Conservation (phyloP, 2,797 vertebrate species). For the Sparidentex hasta region DNA sequence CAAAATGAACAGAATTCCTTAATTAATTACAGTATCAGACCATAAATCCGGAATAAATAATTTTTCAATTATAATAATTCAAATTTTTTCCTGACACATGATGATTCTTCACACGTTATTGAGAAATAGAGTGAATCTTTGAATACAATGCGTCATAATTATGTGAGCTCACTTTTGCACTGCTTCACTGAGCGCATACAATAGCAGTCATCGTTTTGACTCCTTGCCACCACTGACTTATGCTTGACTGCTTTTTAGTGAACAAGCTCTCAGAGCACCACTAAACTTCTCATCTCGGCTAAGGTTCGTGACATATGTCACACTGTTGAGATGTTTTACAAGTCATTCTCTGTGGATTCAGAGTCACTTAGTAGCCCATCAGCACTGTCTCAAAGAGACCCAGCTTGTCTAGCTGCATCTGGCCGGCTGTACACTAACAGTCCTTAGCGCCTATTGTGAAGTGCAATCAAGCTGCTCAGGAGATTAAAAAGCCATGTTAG, state of each 20-base stretch:
- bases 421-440: slow-evolving; percentile 44
- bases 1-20: background rate
- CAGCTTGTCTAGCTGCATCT: slow-evolving; percentile 59
- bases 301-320: slow-evolving; percentile 66
- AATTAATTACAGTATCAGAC: background rate
- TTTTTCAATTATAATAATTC: background rate
- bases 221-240: slow-evolving; percentile 49
- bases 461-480: slow-evolving; percentile 36
- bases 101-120: background rate
- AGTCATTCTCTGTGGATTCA: slow-evolving; percentile 62
- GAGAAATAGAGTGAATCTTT: background rate
- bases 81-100: background rate
- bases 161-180: slow-evolving; percentile 17
- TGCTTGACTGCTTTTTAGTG: slow-evolving; percentile 50
- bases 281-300: slow-evolving; percentile 60
- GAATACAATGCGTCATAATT: slow-evolving; percentile 8
- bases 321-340: slow-evolving; percentile 66
- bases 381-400: slow-evolving; percentile 42
- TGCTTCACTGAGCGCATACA: slow-evolving; percentile 24
- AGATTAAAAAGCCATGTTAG: slow-evolving; percentile 64
- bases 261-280: slow-evolving; percentile 58
- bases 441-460: slow-evolving; percentile 49
- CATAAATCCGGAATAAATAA: background rate
- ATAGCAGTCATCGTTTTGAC: slow-evolving; percentile 43
- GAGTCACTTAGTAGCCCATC: slow-evolving; percentile 66